These are phyloP conservation scores for Trogon melanurus DNA, from an alignment of 2,113 vertebrate genomes.

Conservation along the genomic window DNA sequence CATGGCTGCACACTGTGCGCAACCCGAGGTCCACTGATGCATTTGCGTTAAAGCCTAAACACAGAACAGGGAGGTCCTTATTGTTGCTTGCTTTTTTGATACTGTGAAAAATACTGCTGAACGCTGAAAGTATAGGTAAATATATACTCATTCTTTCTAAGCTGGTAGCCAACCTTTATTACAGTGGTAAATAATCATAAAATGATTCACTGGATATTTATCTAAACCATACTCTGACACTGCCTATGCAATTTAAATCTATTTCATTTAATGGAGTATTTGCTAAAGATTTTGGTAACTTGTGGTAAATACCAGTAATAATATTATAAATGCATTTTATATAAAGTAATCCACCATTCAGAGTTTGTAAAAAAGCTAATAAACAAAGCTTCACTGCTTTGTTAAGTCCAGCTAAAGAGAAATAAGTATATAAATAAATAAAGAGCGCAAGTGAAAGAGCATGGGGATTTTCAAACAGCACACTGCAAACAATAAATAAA, in stretches of 20 bases:
- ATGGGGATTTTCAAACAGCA: constrained; percentile 23
- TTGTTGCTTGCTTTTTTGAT: neutral
- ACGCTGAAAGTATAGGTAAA: neutral
- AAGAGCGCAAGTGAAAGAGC: neutral
- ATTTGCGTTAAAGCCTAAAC: neutral
- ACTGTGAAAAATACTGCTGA: neutral
- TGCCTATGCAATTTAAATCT: neutral
- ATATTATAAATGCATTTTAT: neutral
- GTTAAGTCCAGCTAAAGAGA: neutral
- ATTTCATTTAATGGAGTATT: neutral
- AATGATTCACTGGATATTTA: neutral
- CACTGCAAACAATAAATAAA: constrained; percentile 32
- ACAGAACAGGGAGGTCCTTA: neutral
- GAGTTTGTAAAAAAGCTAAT: neutral
- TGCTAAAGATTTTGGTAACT: neutral
- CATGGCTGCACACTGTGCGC: neutral
- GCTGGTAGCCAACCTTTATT: neutral
- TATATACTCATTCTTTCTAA: neutral
- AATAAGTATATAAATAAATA: neutral
- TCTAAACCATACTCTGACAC: neutral
- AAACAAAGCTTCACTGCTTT: neutral
- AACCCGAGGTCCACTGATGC: neutral
- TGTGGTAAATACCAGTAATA: neutral
- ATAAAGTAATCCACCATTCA: neutral
- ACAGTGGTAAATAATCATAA: neutral